These are phyloP conservation scores for Cantharis flavilabris DNA, from an alignment of 2,888 invertebrate genomes.

Conservation along the genomic window DNA sequence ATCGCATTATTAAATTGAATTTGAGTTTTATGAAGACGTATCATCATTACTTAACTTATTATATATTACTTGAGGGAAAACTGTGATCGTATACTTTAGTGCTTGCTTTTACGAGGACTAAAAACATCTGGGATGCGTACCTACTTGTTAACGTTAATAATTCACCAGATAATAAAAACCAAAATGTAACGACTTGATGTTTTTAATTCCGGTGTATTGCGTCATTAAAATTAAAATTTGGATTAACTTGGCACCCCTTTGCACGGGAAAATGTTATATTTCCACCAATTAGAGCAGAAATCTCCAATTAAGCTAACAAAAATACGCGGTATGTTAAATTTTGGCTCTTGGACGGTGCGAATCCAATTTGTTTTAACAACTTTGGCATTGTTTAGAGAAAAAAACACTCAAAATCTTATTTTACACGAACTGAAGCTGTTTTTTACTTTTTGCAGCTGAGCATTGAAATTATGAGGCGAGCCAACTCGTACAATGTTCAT, in stretches of 20 bases:
- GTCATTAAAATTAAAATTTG: neutral
- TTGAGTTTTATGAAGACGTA: constrained; percentile 25
- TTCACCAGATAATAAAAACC: neutral
- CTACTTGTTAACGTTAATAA: neutral
- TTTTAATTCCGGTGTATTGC: neutral
- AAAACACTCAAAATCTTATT: neutral
- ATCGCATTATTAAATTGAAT: constrained; percentile 18
- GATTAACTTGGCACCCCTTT: neutral
- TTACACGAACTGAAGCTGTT: neutral
- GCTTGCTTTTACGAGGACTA: constrained; percentile 15
- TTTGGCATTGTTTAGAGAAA: neutral
- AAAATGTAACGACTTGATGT: neutral
- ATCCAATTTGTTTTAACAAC: neutral
- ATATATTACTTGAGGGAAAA: constrained; percentile 13
- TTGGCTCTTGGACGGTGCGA: neutral
- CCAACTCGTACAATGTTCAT: neutral
- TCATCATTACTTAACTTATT: constrained; percentile 21
- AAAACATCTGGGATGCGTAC: constrained; percentile 14
- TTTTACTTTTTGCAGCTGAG: neutral
- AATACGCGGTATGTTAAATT: neutral
- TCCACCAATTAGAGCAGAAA: neutral
- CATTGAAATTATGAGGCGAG: neutral
- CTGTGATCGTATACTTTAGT: constrained; percentile 23
- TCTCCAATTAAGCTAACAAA: neutral
- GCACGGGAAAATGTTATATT: neutral